These are phyloP conservation scores for Monomorium pharaonis DNA, from an alignment of 1,140 invertebrate genomes.

Conservation along the genomic window DNA sequence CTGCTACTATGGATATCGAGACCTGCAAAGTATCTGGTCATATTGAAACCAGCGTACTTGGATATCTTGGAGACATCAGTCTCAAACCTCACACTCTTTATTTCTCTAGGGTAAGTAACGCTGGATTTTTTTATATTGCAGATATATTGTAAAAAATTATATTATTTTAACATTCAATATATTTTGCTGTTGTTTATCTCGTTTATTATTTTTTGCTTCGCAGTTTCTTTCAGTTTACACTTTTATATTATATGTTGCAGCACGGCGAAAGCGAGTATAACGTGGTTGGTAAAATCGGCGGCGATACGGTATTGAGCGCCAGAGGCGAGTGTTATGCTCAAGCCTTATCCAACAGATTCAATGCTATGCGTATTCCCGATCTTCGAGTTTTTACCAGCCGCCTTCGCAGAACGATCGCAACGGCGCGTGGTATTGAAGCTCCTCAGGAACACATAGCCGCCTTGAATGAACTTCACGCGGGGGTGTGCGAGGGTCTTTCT, in stretches of 20 bases:
- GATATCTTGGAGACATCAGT: constrained; percentile 91
- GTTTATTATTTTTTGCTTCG: neutral
- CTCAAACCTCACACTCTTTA: constrained; percentile 91
- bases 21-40: constrained; percentile 88
- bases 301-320: constrained; percentile 93
- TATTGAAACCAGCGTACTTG: constrained; percentile 91
- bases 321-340: constrained; percentile 92
- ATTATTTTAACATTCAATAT: neutral
- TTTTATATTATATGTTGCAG: constrained; percentile 83
- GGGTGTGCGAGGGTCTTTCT: constrained; percentile 96
- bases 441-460: constrained; percentile 92
- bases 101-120: constrained; percentile 88
- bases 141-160: neutral
- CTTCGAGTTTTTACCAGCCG: constrained; percentile 96
- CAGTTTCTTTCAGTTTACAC: neutral
- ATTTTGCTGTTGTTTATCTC: neutral
- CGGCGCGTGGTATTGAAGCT: constrained; percentile 91
- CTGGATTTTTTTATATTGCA: neutral
- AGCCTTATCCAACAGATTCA: constrained; percentile 91
- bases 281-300: constrained; percentile 95
- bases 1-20: constrained; percentile 87
- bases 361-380: constrained; percentile 88
- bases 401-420: constrained; percentile 94
- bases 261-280: constrained; percentile 98
- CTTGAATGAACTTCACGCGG: constrained; percentile 96